Evolutionary conservation across 2,888 invertebrate genomes (phyloP).

Genomic region (Drosophila subquinaria): DNA sequence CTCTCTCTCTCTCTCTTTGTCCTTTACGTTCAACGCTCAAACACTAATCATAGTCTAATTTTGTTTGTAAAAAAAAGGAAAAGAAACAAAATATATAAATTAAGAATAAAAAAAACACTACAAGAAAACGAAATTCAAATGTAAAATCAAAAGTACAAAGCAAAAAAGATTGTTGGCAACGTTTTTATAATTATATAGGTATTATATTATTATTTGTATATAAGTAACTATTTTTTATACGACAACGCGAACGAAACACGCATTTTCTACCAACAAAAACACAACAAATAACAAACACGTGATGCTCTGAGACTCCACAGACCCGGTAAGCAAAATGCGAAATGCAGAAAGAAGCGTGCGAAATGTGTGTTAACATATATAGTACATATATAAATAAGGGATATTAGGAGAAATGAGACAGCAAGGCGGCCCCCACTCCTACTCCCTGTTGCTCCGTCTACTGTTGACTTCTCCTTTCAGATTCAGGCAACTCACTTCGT

Average conservation of each 20-base stretch:
- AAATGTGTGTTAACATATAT: constrained; percentile 25
- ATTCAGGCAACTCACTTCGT: constrained; percentile 36
- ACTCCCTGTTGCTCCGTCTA: not conserved
- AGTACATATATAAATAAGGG: constrained; percentile 4
- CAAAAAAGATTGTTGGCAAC: constrained; percentile 79
- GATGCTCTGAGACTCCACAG: constrained; percentile 55
- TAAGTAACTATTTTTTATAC: constrained; percentile 72
- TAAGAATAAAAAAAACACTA: constrained; percentile 30
- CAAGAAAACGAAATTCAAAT: constrained; percentile 65
- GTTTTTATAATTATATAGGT: constrained; percentile 72
- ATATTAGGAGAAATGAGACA: constrained; percentile 20
- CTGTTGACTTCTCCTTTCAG: constrained; percentile 50
- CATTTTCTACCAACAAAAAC: constrained; percentile 28
- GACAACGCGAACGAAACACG: constrained; percentile 57
- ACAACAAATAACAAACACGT: constrained; percentile 43
- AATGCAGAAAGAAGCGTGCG: constrained; percentile 18
- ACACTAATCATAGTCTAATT: constrained; percentile 37
- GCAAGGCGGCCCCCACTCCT: not conserved
- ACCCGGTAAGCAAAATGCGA: constrained; percentile 53
- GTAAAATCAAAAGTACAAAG: constrained; percentile 79
- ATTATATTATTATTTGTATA: constrained; percentile 78
- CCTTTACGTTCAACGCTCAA: constrained; percentile 53
- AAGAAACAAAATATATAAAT: constrained; percentile 1
- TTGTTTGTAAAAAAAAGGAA: constrained; percentile 39
- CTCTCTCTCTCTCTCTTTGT: constrained; percentile 57